Percentiles rank a stretch among this genome's conserved stretches.
phyloP scores from a whole-genome alignment of 2,888 invertebrate genomes.

The Agrilus mali region DNA sequence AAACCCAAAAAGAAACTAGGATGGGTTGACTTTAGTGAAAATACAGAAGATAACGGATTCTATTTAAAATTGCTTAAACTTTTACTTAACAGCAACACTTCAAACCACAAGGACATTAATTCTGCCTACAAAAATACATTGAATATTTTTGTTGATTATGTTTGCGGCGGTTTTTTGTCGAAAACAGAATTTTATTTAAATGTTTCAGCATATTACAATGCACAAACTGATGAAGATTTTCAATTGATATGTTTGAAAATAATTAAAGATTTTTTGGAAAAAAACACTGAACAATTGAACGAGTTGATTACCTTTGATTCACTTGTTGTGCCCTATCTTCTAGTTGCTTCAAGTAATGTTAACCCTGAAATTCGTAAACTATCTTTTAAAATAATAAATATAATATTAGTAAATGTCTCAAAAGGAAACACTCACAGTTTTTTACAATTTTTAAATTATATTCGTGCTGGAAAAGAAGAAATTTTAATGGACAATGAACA shows the following conservation, averaged over 20 bases:
- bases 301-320: slow-evolving; percentile 31
- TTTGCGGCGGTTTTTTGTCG: slow-evolving; percentile 32
- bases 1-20: slow-evolving; percentile 31
- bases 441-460: slow-evolving; percentile 35
- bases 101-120: slow-evolving; percentile 24
- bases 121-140: slow-evolving; percentile 20
- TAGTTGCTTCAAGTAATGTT: slow-evolving; percentile 46
- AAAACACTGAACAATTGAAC: slow-evolving; percentile 18
- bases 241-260: slow-evolving; percentile 38
- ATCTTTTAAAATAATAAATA: slow-evolving; percentile 40
- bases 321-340: slow-evolving; percentile 37
- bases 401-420: slow-evolving; percentile 22
- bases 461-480: slow-evolving; percentile 42
- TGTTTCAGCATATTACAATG: slow-evolving; percentile 31
- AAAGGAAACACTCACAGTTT: slow-evolving; percentile 32
- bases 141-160: slow-evolving; percentile 35
- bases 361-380: slow-evolving; percentile 41
- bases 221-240: slow-evolving; percentile 29
- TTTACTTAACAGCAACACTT: slow-evolving; percentile 37
- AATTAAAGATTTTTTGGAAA: slow-evolving; percentile 12
- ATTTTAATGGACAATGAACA: slow-evolving; percentile 55
- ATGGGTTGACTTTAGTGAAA: slow-evolving; percentile 34
- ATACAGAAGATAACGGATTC: slow-evolving; percentile 32
- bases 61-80: slow-evolving; percentile 37
- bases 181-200: slow-evolving; percentile 46